phyloP scores from a whole-genome alignment of 2,888 invertebrate species.

The Tenthredo notha region DNA sequence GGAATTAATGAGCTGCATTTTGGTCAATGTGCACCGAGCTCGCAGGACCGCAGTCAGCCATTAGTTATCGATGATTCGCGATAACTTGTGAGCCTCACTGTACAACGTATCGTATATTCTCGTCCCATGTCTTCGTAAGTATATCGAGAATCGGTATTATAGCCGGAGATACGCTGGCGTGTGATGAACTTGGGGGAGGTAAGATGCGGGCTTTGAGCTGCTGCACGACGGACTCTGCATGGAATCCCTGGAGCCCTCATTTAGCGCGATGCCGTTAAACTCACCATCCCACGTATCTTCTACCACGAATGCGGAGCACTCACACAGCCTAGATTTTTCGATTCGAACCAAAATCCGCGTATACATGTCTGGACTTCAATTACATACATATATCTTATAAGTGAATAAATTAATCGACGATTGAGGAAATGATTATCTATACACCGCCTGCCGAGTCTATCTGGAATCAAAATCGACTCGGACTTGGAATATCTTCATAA shows the following conservation, averaged over 20 bases:
- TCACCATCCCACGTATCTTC: conserved; percentile 36
- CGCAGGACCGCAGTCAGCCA: neutral
- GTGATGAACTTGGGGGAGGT: conserved; percentile 31
- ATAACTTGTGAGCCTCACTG: conserved; percentile 3
- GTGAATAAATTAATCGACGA: neutral
- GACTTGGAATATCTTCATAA: neutral
- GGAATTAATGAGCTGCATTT: neutral
- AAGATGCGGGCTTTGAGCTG: conserved; percentile 11
- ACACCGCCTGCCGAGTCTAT: neutral
- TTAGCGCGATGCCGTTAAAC: conserved; percentile 26
- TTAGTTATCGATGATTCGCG: neutral
- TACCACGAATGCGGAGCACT: neutral
- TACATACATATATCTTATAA: neutral
- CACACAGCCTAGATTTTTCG: neutral
- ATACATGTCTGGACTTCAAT: neutral
- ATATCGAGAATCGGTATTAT: conserved; percentile 6
- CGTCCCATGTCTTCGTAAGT: too few relatives aligned
- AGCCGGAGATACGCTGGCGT: conserved; percentile 5
- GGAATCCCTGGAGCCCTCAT: conserved; percentile 22
- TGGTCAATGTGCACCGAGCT: too few relatives aligned
- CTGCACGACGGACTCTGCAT: neutral
- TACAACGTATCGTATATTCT: conserved; percentile 1
- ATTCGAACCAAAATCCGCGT: neutral
- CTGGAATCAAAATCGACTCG: neutral
- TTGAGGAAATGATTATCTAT: neutral